Conservation (phyloP, 2,888 invertebrate genomes). For the Spodoptera picta region DNA sequence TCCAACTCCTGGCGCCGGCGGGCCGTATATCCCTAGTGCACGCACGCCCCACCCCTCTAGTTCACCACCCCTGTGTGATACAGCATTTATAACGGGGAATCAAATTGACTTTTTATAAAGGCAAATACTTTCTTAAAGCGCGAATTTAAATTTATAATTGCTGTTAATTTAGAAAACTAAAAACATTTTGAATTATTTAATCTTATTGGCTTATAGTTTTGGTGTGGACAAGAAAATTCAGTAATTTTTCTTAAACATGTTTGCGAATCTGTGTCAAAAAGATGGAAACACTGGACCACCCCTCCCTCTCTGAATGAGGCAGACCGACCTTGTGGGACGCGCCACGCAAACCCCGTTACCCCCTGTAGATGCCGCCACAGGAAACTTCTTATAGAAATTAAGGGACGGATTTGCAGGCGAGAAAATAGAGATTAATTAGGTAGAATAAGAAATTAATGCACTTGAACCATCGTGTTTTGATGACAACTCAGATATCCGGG, state of each 20-base stretch:
- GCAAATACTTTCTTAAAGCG: conserved; percentile 10
- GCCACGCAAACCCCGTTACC: conserved; percentile 62
- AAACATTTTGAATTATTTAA: background rate
- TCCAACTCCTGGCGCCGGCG: conserved; percentile 85
- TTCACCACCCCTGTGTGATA: conserved; percentile 71
- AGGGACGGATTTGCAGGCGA: conserved; percentile 31
- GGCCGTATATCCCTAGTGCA: conserved; percentile 86
- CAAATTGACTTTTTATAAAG: conserved; percentile 37
- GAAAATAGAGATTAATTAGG: conserved; percentile 32
- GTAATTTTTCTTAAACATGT: background rate
- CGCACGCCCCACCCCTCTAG: conserved; percentile 80
- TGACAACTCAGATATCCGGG: background rate
- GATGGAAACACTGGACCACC: conserved; percentile 55
- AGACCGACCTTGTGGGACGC: conserved; percentile 64
- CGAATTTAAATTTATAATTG: conserved; percentile 9
- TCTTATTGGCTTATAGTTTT: background rate
- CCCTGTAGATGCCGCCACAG: conserved; percentile 53
- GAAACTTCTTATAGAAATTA: conserved; percentile 55
- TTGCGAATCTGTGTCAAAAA: conserved; percentile 42
- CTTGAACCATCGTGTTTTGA: conserved; percentile 27
- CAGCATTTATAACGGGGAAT: conserved; percentile 67
- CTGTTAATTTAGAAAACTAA: background rate
- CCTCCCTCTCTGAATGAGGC: conserved; percentile 43
- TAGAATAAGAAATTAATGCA: conserved; percentile 23
- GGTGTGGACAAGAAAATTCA: too few species aligned